A percentile compares a stretch with the other conserved stretches of the same genome.
Evolutionary conservation across 2,888 invertebrate genomes (phyloP).

Genomic region (Dolichomitus sp.): DNA sequence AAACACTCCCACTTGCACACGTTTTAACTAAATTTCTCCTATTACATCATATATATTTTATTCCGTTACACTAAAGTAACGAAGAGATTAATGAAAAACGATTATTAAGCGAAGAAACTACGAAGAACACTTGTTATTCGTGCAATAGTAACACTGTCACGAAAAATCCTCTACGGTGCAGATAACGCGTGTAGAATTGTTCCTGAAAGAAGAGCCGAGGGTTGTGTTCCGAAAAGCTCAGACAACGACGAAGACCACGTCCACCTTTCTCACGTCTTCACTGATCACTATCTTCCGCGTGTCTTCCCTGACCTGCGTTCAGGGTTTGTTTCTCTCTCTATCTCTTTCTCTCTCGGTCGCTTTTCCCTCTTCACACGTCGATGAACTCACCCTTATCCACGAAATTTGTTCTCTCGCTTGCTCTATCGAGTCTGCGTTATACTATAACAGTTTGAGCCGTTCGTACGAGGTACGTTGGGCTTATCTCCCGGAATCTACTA

Average conservation of each 20-base stretch:
- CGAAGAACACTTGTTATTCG: constrained; percentile 30
- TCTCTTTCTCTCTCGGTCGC: constrained; percentile 42
- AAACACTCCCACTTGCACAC: constrained; percentile 47
- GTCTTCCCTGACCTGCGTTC: constrained; percentile 58
- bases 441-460: constrained; percentile 24
- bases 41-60: background rate
- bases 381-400: constrained; percentile 61
- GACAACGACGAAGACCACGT: constrained; percentile 18
- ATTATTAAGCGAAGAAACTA: background rate
- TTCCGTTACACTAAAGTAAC: background rate
- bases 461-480: constrained; percentile 56
- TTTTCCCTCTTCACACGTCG: constrained; percentile 50
- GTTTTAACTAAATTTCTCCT: constrained; percentile 13
- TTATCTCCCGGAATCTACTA: constrained; percentile 45
- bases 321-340: constrained; percentile 56
- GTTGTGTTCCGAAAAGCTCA: constrained; percentile 27
- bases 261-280: constrained; percentile 55
- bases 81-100: background rate
- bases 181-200: background rate
- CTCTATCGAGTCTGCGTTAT: constrained; percentile 24
- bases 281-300: constrained; percentile 54
- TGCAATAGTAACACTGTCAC: constrained; percentile 20
- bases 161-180: constrained; percentile 2
- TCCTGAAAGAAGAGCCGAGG: background rate
- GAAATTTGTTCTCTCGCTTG: background rate